phyloP scores from a whole-genome alignment of 2,797 vertebrate genomes.

The Syngnathus rostellatus region DNA sequence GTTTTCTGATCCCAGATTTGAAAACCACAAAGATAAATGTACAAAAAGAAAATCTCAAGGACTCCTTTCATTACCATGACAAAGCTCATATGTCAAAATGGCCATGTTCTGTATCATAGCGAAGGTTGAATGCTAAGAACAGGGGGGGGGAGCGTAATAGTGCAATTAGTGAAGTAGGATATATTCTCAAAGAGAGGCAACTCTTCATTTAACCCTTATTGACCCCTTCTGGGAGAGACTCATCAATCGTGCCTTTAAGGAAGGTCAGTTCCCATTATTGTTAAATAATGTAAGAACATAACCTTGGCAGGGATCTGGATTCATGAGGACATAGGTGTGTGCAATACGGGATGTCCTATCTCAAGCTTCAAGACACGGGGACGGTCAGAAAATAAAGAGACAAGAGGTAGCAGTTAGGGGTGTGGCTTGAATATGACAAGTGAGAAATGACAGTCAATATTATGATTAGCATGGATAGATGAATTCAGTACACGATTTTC shows the following conservation, averaged over 20 bases:
- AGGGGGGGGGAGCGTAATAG: slow-evolving; percentile 16
- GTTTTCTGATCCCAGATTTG: slow-evolving; percentile 9
- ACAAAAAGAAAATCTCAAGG: slow-evolving; percentile 5
- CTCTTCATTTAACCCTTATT: slow-evolving; percentile 27
- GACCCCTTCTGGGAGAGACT: slow-evolving; percentile 16
- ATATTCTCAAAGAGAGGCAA: slow-evolving; percentile 16
- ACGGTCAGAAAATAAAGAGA: background rate
- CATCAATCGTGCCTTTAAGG: slow-evolving; percentile 8
- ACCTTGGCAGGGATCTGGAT: slow-evolving; percentile 6
- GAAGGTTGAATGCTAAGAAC: slow-evolving; percentile 14
- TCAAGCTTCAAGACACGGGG: background rate
- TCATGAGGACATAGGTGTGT: background rate
- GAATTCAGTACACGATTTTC: background rate
- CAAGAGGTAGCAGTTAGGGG: background rate
- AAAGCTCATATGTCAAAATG: background rate
- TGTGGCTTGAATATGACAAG: too few relatives aligned
- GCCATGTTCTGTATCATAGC: slow-evolving; percentile 8
- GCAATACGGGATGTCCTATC: background rate
- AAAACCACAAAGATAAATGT: slow-evolving; percentile 4
- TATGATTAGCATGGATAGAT: background rate
- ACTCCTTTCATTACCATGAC: background rate
- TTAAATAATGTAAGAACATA: slow-evolving; percentile 8
- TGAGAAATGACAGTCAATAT: background rate
- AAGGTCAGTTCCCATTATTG: slow-evolving; percentile 8
- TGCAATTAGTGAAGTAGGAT: slow-evolving; percentile 30